A percentile compares a stretch with the other conserved stretches of the same genome.
These are phyloP conservation scores for Felis chaus DNA, from an alignment of 2,113 vertebrate species.

Conservation along the genomic window DNA sequence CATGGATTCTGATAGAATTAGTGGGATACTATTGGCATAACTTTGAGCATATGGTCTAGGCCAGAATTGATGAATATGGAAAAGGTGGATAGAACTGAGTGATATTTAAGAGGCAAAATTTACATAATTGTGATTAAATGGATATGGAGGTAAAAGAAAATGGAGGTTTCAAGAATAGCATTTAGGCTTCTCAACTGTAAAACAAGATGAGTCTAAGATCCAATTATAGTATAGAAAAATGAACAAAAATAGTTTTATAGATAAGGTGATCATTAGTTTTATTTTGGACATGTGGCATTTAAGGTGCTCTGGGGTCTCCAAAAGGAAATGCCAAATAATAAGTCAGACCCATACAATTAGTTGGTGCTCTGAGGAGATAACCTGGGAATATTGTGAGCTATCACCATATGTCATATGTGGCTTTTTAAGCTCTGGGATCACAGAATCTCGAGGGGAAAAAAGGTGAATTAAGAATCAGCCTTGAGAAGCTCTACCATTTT, in stretches of 20 bases:
- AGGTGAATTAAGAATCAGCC: background rate
- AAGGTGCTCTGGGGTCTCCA: background rate
- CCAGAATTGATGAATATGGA: background rate
- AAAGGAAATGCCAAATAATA: background rate
- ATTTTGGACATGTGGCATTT: background rate
- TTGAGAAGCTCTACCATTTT: background rate
- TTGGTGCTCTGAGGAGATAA: background rate
- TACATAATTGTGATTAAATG: background rate
- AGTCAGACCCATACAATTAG: background rate
- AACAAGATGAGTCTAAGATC: background rate
- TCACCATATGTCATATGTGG: background rate
- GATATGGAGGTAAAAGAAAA: background rate
- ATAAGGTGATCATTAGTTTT: background rate
- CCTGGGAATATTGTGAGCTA: background rate
- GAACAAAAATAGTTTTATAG: background rate
- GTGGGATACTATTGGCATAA: background rate
- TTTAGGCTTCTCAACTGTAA: background rate
- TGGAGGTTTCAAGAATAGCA: background rate
- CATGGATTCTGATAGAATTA: background rate
- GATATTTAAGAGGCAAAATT: background rate
- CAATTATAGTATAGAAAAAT: background rate
- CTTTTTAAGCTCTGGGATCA: background rate
- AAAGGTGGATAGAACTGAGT: background rate
- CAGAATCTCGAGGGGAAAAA: background rate
- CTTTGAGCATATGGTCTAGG: background rate